Evolutionary conservation across 1,140 invertebrate genomes (phyloP).

Genomic region (Wasmannia auropunctata): DNA sequence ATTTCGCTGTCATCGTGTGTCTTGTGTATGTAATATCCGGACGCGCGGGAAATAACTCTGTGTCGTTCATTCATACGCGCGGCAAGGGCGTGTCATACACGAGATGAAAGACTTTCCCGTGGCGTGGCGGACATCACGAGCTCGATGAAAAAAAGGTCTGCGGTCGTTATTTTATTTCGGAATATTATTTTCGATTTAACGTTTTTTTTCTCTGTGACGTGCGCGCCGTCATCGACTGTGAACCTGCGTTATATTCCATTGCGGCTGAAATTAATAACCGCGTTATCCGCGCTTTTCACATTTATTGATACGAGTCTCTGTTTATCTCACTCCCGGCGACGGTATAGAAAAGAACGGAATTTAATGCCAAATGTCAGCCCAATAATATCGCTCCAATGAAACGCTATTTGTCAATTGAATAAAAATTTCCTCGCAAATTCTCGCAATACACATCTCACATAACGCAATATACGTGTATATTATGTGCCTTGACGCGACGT

Average conservation of each 20-base stretch:
- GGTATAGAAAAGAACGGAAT: constrained; percentile 9
- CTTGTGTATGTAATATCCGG: background rate
- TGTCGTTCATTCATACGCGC: background rate
- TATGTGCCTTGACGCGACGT: background rate
- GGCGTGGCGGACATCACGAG: background rate
- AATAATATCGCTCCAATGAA: background rate
- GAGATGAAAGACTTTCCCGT: constrained; percentile 2
- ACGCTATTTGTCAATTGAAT: background rate
- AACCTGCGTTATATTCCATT: background rate
- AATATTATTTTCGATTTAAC: constrained; percentile 36
- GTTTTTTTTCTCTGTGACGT: background rate
- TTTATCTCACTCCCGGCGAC: background rate
- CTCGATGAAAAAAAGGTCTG: background rate
- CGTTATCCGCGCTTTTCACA: background rate
- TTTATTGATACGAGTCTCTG: background rate
- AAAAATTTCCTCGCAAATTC: background rate
- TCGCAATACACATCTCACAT: background rate
- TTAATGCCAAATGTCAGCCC: background rate
- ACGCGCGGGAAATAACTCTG: background rate
- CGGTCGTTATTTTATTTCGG: background rate
- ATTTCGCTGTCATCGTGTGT: background rate
- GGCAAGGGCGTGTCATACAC: background rate
- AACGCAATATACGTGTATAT: constrained; percentile 12
- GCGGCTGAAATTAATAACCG: too few relatives aligned
- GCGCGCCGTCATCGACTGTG: background rate